Evolutionary conservation across 2,113 vertebrate species (phyloP).

Genomic region (Potamarius usumacintae): DNA sequence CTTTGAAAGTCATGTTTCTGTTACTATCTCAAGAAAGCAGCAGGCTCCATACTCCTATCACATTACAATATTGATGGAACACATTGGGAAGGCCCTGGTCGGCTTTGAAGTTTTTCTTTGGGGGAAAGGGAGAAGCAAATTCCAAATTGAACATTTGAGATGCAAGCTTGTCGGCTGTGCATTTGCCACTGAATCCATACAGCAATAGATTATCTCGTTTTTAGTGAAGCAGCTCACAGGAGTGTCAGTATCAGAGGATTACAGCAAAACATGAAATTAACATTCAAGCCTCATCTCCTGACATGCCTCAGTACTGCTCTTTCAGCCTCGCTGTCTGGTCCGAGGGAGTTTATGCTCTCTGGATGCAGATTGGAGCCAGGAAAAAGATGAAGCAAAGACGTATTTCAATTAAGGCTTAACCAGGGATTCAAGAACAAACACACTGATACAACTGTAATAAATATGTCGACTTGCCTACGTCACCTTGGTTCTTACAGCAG

Average conservation of each 20-base stretch:
- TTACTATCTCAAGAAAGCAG: conserved; percentile 73
- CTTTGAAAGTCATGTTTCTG: conserved; percentile 63
- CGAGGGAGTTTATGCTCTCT: conserved; percentile 22
- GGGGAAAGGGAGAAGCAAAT: conserved; percentile 71
- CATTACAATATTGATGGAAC: conserved; percentile 81
- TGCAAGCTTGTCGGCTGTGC: conserved; percentile 74
- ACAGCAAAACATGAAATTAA: conserved; percentile 81
- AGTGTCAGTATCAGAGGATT: conserved; percentile 82
- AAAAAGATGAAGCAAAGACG: not conserved
- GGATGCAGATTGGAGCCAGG: conserved; percentile 1
- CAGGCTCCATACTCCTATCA: conserved; percentile 73
- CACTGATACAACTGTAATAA: not conserved
- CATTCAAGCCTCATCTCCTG: conserved; percentile 76
- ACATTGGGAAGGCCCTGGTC: conserved; percentile 73
- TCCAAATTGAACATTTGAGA: conserved; percentile 80
- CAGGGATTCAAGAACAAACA: not conserved
- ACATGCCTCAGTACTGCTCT: conserved; percentile 60
- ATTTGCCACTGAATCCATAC: conserved; percentile 76
- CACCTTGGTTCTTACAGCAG: not conserved
- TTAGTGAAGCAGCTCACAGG: conserved; percentile 81
- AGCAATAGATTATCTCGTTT: conserved; percentile 80
- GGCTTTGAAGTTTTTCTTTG: conserved; percentile 78
- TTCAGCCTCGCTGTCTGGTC: conserved; percentile 48
- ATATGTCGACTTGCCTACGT: not conserved
- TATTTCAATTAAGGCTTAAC: not conserved